Evolutionary conservation across 2,888 invertebrate species (phyloP).

Genomic region (Neoascia interrupta): DNA sequence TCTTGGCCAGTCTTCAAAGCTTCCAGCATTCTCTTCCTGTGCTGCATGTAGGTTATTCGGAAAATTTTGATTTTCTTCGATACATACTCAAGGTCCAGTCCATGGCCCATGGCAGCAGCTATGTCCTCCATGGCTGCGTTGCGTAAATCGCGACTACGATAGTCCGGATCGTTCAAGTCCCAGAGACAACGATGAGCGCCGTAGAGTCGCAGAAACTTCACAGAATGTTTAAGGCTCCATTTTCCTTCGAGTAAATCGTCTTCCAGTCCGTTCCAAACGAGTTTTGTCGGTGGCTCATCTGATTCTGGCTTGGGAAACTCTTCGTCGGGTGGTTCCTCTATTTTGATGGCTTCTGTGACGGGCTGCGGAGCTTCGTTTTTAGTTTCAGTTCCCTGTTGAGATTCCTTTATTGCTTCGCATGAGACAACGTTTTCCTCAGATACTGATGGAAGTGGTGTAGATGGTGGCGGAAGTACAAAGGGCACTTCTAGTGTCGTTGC

Average conservation of each 20-base stretch:
- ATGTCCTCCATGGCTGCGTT: slow-evolving; percentile 73
- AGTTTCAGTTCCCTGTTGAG: not conserved
- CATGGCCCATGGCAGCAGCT: slow-evolving; percentile 73
- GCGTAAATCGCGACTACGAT: slow-evolving; percentile 71
- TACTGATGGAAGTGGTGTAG: slow-evolving; percentile 9
- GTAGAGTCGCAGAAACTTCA: slow-evolving; percentile 72
- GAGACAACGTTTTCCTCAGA: not conserved
- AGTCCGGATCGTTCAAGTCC: slow-evolving; percentile 71
- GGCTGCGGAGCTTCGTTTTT: not conserved
- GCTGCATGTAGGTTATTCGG: slow-evolving; percentile 74
- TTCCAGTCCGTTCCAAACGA: slow-evolving; percentile 71
- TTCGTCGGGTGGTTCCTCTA: slow-evolving; percentile 33
- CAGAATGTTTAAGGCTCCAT: slow-evolving; percentile 73
- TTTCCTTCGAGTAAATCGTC: slow-evolving; percentile 72
- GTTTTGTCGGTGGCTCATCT: slow-evolving; percentile 62
- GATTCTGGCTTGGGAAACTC: slow-evolving; percentile 40
- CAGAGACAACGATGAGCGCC: slow-evolving; percentile 72
- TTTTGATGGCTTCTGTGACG: slow-evolving; percentile 18
- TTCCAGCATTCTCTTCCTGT: slow-evolving; percentile 72
- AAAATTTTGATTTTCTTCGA: slow-evolving; percentile 73
- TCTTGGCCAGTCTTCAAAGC: slow-evolving; percentile 68
- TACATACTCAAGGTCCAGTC: slow-evolving; percentile 70
- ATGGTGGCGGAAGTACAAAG: slow-evolving; percentile 54
- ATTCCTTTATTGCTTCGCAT: not conserved
- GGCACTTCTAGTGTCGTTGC: too few species aligned